Evolutionary conservation across 2,113 vertebrate species (phyloP), one percentile per base, ranked within the genome.

Genomic region (Taurulus bubalis): DNA sequence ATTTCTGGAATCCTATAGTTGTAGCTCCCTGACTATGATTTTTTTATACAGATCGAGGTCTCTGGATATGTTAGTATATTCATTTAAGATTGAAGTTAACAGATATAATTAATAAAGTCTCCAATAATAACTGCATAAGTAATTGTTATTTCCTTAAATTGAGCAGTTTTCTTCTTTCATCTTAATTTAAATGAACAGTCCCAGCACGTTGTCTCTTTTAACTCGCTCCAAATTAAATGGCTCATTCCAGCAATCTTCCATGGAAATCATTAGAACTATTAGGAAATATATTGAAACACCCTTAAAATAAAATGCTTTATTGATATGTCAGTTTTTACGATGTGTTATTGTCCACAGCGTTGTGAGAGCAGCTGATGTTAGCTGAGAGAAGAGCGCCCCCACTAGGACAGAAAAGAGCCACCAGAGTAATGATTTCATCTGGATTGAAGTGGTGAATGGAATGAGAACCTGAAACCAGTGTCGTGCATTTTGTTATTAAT

Each of bases 371-470:
- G 32, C 49, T 45, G 28, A 20, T 8, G 2, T n/a, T 51, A 58
- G 16, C 60, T 77, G 60, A 49, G 59, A 32, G 68, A 42, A 72
- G 74, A 83, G 75, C 69, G 75, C 69, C 75, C 69, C 16, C 81
- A 53, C 2, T 26, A 62, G 69, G 62, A 62, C 15, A 34, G 4
- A 2, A 24, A 32, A 49, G 10, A 22, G 60, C 60, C 77, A 58
- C 36, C 70, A 38, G 22, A 30, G 34, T 18, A 36, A 71, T 22
- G 47, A 3, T 16, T 11, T 47, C 12, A 11, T 73, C 20, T 11
- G 26, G 6, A 16, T 34, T 34, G 20, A 12, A 5, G 5, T 1
- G 32, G 2, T 45, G 55, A 7, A 42, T 45, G 18, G 38, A 60
- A 58, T 42, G 15, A 38, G 4, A 38, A 36, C 16, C 6, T 7